Evolutionary conservation across 2,113 vertebrate genomes (phyloP).

Genomic region (Athene noctua): DNA sequence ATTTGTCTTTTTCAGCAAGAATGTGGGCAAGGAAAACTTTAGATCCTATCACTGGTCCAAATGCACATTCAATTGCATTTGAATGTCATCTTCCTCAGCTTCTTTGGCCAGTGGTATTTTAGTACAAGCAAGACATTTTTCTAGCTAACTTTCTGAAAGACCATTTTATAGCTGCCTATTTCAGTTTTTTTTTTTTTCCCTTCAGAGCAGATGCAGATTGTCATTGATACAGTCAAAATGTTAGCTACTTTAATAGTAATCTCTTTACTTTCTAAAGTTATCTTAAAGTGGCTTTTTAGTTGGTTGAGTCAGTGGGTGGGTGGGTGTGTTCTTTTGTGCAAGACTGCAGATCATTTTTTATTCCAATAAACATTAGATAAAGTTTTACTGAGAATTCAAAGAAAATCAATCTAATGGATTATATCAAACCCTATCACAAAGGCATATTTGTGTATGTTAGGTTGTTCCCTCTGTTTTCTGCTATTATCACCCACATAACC

Average conservation of each 20-base stretch:
- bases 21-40: background rate
- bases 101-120: background rate
- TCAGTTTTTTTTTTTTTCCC: background rate
- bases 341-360: background rate
- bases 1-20: background rate
- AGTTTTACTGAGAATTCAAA: background rate
- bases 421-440: background rate
- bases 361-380: background rate
- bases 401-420: background rate
- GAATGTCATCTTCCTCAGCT: background rate
- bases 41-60: background rate
- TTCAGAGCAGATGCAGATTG: background rate
- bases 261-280: background rate
- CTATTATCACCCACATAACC: background rate
- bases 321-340: background rate
- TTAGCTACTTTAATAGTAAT: background rate
- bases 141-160: background rate
- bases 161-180: background rate
- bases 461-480: background rate
- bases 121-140: background rate
- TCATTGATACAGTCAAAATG: background rate
- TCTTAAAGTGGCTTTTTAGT: background rate
- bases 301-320: accelerated
- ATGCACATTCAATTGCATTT: background rate
- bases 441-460: background rate